Evolutionary conservation across 2,113 vertebrate species (phyloP).

Genomic region (Murina feae): DNA sequence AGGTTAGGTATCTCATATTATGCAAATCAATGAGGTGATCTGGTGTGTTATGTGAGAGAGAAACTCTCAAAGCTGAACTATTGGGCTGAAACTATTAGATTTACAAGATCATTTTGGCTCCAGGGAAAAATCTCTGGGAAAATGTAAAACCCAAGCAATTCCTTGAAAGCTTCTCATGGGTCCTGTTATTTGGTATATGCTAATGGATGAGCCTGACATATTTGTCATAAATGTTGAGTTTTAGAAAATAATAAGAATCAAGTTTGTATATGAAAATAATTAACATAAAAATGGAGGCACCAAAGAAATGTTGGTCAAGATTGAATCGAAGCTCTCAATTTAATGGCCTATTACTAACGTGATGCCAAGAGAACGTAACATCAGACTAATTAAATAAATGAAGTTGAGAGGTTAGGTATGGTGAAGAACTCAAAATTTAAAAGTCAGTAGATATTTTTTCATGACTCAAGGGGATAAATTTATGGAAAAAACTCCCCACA

Average conservation of each 20-base stretch:
- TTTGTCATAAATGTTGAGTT: not conserved
- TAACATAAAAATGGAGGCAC: not conserved
- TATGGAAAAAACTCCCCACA: not conserved
- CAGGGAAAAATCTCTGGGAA: not conserved
- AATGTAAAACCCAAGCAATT: not conserved
- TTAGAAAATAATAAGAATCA: not conserved
- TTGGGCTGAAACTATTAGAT: not conserved
- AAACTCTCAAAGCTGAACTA: not conserved
- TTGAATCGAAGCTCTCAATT: not conserved
- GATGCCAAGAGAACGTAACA: not conserved
- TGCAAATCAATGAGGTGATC: slow-evolving; percentile 11
- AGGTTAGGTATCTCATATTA: slow-evolving; percentile 25
- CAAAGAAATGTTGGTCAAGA: not conserved
- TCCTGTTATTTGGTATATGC: not conserved
- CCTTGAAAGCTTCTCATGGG: not conserved
- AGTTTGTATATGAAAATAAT: slow-evolving; percentile 19
- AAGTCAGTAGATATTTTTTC: not conserved
- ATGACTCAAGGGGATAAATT: not conserved
- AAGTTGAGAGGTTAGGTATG: not conserved
- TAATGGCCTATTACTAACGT: not conserved
- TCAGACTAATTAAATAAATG: not conserved
- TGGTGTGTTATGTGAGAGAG: not conserved
- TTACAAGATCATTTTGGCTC: not conserved
- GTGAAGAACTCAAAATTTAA: not conserved
- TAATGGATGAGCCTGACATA: not conserved